Base-by-base conservation (phyloP, 2,888 invertebrate genomes). In the Scotopteryx bipunctaria region DNA sequence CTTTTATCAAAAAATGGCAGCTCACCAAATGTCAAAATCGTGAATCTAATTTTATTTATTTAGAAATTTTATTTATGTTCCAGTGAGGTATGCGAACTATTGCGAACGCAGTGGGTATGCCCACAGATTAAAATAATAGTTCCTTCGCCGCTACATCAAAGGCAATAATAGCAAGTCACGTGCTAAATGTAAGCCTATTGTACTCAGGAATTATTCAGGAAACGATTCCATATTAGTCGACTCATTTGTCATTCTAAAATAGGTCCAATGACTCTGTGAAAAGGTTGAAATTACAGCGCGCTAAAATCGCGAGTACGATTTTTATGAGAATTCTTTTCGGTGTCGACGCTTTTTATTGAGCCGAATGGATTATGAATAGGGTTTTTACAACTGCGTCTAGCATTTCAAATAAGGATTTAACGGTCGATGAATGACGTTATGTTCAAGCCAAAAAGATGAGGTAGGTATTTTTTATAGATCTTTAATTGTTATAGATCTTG, bases 161-260 rank as follows among this genome's bases (percentile, higher is more conserved):
- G 49, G 51, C 45, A 52, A 49, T 41, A 42, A 57, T 37, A 42
- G 51, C 51, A 45, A 57, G 57, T 57, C 57, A 57, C 54, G 57
- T 44, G 55, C 49, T 55, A 58, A 55, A 58, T 33, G 49, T 48
- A 36, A 8, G 5, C 25, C 35, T 42, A 42, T 36, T 57, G 57
- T 59, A 54, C 42, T 19, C 43, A 41, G 36, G 37, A 57, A 55
- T 57, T 57, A 61, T 59, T 55, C 59, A 54, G 53, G 31, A 55
- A 59, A 49, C 59, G 44, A 49, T 51, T 57, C 36, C 40, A 31
- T 51, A 55, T 52, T 42, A 49, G 52, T 27, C 41, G 40, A 53
- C 9, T 48, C 51, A 43, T 42, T 36, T 42, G 42, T 16, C 43
- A 43, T 53, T 40, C 43, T 48, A 35, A 43, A 38, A 27, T 44